Evolutionary conservation across 2,113 vertebrate species (phyloP).

Genomic region (Hippolais icterina): DNA sequence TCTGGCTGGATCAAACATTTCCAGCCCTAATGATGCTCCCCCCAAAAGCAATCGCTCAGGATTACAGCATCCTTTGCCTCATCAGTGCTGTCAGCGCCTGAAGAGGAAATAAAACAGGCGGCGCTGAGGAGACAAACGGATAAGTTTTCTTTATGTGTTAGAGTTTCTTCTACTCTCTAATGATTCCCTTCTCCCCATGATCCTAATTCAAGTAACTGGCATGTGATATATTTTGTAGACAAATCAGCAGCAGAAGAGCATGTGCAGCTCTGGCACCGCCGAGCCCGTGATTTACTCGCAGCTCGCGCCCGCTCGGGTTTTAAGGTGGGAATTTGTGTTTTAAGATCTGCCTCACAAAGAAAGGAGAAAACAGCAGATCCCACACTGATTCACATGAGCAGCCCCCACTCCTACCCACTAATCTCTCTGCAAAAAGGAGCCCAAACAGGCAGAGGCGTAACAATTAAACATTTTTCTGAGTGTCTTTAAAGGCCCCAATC

Average conservation of each 20-base stretch:
- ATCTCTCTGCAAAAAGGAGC: not conserved
- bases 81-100: not conserved
- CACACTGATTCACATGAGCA: not conserved
- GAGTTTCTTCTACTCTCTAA: constrained; percentile 53
- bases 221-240: constrained; percentile 53
- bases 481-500: not conserved
- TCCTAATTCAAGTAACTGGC: constrained; percentile 64
- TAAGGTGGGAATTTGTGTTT: constrained; percentile 19
- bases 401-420: not conserved
- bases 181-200: constrained; percentile 58
- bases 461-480: not conserved
- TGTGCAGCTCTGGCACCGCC: not conserved
- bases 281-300: constrained; percentile 30
- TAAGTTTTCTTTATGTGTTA: constrained; percentile 49
- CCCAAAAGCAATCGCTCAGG: not conserved
- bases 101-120: constrained; percentile 11
- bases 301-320: not conserved
- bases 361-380: not conserved
- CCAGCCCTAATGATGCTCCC: not conserved
- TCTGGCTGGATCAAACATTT: not conserved
- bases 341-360: not conserved
- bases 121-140: not conserved
- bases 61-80: not conserved
- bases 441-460: not conserved
- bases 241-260: constrained; percentile 45